Base-by-base conservation (phyloP, 2,113 vertebrate genomes). In the Gnathonemus echidnorhynchus region DNA sequence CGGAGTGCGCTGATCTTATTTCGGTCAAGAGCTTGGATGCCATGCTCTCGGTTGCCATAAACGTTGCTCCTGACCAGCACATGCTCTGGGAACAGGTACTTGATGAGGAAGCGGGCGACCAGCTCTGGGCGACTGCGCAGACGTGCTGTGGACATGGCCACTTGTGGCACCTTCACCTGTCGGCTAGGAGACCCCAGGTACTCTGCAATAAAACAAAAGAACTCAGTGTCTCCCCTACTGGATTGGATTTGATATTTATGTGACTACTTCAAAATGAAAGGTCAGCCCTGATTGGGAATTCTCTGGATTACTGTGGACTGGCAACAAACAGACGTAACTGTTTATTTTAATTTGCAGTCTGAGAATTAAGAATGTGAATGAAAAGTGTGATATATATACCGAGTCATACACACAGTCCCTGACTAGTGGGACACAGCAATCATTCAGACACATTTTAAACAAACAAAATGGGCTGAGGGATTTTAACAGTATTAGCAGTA, bases 1-100 rank as follows among this genome's bases (percentile, higher is more conserved):
- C 94, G 93, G 42, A 97, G 94, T 90, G 96, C 96, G 21, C 88
- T 89, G 88, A 97, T 96, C 91, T 85, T 96, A 89, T 96, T 96
- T 91, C 89, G 74, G 84, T 96, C 94, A 88, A 97, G 93, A 0
- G 96, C 92, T 87, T 35, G 91, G 85, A 95, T 92, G 46, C 95
- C 96, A 87, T 80, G 91, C 2, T 92, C 91, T 35, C 87, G 1
- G 56, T 91, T 95, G 7, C 96, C 96, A 88, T 95, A 96, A 0
- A 97, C 94, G 0, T 95, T 96, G 93, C 96, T 97, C 92, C 90
- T 94, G 3, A 96, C 66, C 83, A 97, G 93, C 86, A 96, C 93
- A 0, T 96, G 94, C 10, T 96, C 94, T 15, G 96, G 86, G 91
- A 97, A 97, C 88, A 97, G 92, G 27, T 95, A 94, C 15, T 93